These are phyloP conservation scores for Drosophila aff. DNA, from an alignment of 1,140 invertebrate genomes.

Conservation along the genomic window DNA sequence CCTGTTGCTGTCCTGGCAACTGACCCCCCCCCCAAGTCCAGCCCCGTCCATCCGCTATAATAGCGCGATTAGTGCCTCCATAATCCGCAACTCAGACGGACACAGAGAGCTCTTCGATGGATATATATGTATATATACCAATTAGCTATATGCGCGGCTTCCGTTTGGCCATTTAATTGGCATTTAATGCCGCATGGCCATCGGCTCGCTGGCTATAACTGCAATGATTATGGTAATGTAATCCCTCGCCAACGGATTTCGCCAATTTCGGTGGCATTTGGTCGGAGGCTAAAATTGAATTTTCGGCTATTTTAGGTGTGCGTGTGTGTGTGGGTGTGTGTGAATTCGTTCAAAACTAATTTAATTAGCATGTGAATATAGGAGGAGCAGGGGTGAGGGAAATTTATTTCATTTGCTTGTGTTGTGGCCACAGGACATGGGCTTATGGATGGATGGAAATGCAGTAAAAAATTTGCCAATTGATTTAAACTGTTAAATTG, in stretches of 20 bases:
- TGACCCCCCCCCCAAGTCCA: not conserved
- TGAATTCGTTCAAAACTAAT: constrained; percentile 65
- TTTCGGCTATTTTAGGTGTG: constrained; percentile 37
- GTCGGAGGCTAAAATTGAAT: constrained; percentile 56
- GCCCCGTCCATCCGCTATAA: constrained; percentile 11
- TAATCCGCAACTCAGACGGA: constrained; percentile 21
- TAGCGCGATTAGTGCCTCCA: constrained; percentile 32
- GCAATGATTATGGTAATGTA: constrained; percentile 68
- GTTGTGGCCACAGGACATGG: constrained; percentile 24
- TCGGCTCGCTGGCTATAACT: constrained; percentile 14
- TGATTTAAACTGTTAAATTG: constrained; percentile 46
- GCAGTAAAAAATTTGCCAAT: constrained; percentile 29
- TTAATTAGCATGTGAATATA: constrained; percentile 50
- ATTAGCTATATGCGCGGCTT: constrained; percentile 48
- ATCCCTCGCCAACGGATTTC: constrained; percentile 46
- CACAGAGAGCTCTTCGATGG: constrained; percentile 3
- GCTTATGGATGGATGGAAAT: constrained; percentile 11
- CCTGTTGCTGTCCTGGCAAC: constrained; percentile 13
- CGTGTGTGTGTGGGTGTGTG: not conserved
- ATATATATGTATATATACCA: constrained; percentile 4
- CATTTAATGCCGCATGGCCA: constrained; percentile 67
- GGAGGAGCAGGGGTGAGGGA: constrained; percentile 1
- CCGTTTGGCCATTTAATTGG: constrained; percentile 68
- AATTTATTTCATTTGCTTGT: constrained; percentile 18
- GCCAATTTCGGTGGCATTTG: constrained; percentile 61